Evolutionary conservation across 2,888 invertebrate species (phyloP), one percentile per base, ranked within the genome.

Genomic region (Lycia hirtaria): DNA sequence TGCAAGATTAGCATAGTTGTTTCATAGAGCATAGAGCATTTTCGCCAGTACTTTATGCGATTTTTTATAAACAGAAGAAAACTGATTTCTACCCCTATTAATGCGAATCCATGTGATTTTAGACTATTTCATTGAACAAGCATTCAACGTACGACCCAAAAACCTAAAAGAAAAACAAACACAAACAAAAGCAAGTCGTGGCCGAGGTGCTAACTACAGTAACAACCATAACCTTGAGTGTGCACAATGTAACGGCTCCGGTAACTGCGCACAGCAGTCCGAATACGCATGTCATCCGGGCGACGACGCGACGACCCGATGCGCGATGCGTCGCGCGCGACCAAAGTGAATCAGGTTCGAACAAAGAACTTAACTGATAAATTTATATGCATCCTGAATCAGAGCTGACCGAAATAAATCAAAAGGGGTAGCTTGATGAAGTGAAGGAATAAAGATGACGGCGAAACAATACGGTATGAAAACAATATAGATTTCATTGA

Each of bases 261-360:
- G 33, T 49, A 50, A 50, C 57, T 58, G 57, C 57, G 57, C 57
- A 58, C 14, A n/a, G n/a, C n/a, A n/a, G n/a, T n/a, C n/a, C n/a
- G n/a, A n/a, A n/a, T n/a, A 53, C 48, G 52, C 57, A 53, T 41
- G 33, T 40, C 65, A 51, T 55, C 60, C 61, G 66, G 62, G 26
- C 51, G 37, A 38, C 44, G 45, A 56, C 30, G 28, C 33, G 32
- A 56, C 28, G 43, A 7, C 14, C 9, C 43, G 49, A 62, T 59
- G 63, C 62, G 49, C 62, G 49, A 26, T 53, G 58, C 56, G 62
- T 64, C 67, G 64, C 62, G 14, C 53, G 63, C 62, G 54, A 56
- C 63, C 52, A 50, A 33, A n/a, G 53, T 75, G 67, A 75, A 64
- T 75, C 75, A 73, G 58, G 38, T 37, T 51, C 40, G 62, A 65